phyloP scores from a whole-genome alignment of 2,113 vertebrate species.

The Archocentrus centrarchus region DNA sequence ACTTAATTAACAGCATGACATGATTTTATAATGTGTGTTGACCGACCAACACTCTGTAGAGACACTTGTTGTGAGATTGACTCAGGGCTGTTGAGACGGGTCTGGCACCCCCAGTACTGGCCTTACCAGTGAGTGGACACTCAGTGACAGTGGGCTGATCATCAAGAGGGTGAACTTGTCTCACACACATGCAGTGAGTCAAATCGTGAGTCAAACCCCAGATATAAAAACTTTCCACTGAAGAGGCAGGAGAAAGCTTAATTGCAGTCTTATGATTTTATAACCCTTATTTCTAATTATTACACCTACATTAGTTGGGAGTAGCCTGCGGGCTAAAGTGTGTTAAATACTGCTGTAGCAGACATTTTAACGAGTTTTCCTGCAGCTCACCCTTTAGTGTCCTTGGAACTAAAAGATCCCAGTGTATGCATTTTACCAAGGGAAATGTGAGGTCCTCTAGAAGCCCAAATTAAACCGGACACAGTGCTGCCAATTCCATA shows the following conservation, averaged over 20 bases:
- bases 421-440: constrained; percentile 52
- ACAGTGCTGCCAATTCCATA: constrained; percentile 53
- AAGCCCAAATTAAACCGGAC: constrained; percentile 55
- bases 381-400: constrained; percentile 62
- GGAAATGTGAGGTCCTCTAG: constrained; percentile 43
- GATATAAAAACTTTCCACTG: constrained; percentile 31
- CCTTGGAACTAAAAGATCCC: constrained; percentile 68
- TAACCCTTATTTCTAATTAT: constrained; percentile 66
- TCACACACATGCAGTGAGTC: constrained; percentile 27
- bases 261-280: constrained; percentile 61
- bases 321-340: constrained; percentile 62
- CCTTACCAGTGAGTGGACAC: constrained; percentile 29
- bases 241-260: constrained; percentile 29
- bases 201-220: constrained; percentile 36
- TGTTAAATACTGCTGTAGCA: constrained; percentile 70
- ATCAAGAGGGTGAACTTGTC: constrained; percentile 28
- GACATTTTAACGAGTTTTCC: constrained; percentile 73
- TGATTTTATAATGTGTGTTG: constrained; percentile 20
- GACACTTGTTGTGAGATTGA: constrained; percentile 45
- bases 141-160: constrained; percentile 10
- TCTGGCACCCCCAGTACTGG: constrained; percentile 34
- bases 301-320: constrained; percentile 59
- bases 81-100: constrained; percentile 38
- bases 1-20: constrained; percentile 43
- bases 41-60: not conserved